Conservation (phyloP, 2,797 vertebrate species). For the Vipera latastei region DNA sequence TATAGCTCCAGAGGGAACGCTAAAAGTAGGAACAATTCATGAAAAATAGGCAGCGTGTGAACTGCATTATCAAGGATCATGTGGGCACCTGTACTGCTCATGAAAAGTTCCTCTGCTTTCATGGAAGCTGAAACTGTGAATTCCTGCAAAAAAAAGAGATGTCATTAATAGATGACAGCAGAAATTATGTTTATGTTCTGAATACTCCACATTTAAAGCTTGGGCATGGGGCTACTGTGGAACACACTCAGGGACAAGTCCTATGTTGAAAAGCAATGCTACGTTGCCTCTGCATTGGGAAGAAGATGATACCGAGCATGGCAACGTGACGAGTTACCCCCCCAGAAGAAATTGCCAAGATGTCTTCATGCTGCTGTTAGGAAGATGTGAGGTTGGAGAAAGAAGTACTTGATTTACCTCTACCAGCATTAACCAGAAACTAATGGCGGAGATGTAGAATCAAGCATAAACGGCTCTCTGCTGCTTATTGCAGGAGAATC, state of each 20-base stretch:
- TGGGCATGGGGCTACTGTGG: neutral
- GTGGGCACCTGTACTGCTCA: neutral
- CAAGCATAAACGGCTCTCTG: neutral
- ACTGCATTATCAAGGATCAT: neutral
- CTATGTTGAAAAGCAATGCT: neutral
- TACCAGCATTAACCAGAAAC: neutral
- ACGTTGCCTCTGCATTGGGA: neutral
- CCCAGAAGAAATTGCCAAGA: neutral
- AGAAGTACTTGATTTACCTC: neutral
- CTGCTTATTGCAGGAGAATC: neutral
- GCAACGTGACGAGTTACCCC: neutral
- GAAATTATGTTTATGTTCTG: neutral
- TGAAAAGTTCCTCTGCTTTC: neutral
- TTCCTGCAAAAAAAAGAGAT: neutral
- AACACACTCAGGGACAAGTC: neutral
- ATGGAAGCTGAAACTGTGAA: neutral
- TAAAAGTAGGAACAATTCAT: neutral
- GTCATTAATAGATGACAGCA: neutral
- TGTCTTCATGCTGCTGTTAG: neutral
- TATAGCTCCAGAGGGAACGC: neutral
- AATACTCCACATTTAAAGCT: neutral
- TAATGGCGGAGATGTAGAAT: neutral
- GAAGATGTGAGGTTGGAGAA: neutral
- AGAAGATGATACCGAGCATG: neutral
- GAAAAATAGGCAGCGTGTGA: neutral